phyloP scores from a whole-genome alignment of 2,888 invertebrate species.

The Cephus pygmeus region DNA sequence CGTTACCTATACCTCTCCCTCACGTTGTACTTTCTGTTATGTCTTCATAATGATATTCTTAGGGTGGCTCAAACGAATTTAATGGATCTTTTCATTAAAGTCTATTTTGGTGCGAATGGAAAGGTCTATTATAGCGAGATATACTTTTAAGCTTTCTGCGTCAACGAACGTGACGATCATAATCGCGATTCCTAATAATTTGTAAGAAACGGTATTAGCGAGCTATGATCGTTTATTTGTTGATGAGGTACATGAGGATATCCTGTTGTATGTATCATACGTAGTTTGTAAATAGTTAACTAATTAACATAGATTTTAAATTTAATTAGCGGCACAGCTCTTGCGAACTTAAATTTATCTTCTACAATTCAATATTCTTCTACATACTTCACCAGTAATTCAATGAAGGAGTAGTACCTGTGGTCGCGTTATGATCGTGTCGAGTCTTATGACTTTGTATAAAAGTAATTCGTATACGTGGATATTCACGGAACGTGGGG shows the following conservation, averaged over 20 bases:
- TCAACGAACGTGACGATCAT: background rate
- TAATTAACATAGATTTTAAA: constrained; percentile 20
- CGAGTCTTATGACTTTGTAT: background rate
- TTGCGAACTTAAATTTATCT: background rate
- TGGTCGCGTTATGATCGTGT: background rate
- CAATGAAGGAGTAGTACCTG: background rate
- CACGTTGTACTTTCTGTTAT: constrained; percentile 1
- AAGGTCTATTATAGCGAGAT: background rate
- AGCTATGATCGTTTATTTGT: background rate
- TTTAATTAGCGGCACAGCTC: constrained; percentile 9
- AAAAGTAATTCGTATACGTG: background rate
- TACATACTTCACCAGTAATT: background rate
- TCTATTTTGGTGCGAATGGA: constrained; percentile 6
- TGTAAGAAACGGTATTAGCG: background rate
- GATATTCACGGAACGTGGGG: background rate
- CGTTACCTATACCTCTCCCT: background rate
- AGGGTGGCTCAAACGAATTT: constrained; percentile 26
- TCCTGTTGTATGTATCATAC: constrained; percentile 20
- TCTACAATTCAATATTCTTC: background rate
- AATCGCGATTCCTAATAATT: background rate
- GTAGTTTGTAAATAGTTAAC: constrained; percentile 31
- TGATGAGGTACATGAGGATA: background rate
- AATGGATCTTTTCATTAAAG: constrained; percentile 15
- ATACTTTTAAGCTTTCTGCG: background rate
- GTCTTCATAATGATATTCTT: constrained; percentile 9